These are phyloP conservation scores for Lasioglossum pauxillum DNA, from an alignment of 2,888 invertebrate genomes.

Conservation along the genomic window DNA sequence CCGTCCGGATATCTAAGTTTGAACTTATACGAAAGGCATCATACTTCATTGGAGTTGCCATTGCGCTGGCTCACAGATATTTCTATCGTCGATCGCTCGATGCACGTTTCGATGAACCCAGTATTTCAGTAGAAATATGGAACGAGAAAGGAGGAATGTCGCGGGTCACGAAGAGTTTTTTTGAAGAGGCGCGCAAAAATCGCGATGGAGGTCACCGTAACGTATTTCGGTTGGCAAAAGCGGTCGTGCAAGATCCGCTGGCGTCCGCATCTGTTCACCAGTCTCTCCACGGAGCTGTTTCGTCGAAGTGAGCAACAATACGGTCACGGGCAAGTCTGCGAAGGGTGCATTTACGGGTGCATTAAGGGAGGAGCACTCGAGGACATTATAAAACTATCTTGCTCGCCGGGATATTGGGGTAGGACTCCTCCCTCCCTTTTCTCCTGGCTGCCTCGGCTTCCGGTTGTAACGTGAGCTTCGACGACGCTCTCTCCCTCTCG, in stretches of 20 bases:
- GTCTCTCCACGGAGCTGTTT: background rate
- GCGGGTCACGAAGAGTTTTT: background rate
- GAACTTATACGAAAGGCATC: background rate
- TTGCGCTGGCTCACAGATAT: background rate
- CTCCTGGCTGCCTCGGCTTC: slow-evolving; percentile 78
- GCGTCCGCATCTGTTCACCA: slow-evolving; percentile 64
- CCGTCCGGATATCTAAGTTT: background rate
- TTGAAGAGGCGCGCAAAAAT: background rate
- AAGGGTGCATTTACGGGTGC: slow-evolving; percentile 74
- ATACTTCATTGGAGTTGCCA: no score
- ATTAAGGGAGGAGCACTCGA: slow-evolving; percentile 82
- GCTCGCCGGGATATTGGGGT: slow-evolving; percentile 74
- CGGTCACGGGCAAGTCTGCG: slow-evolving; percentile 43
- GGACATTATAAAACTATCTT: slow-evolving; percentile 80
- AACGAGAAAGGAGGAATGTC: background rate
- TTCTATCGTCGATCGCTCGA: background rate
- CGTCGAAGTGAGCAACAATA: slow-evolving; percentile 81
- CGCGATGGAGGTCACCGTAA: slow-evolving; percentile 34
- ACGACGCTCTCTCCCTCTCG: slow-evolving; percentile 20
- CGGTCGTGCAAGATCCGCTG: slow-evolving; percentile 55
- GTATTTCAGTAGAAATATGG: background rate
- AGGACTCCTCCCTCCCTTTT: slow-evolving; percentile 74
- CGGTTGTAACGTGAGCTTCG: slow-evolving; percentile 83
- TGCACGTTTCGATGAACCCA: background rate
- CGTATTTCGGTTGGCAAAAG: slow-evolving; percentile 53